Conservation (phyloP, 2,113 vertebrate species). For the Poicephalus gulielmi region DNA sequence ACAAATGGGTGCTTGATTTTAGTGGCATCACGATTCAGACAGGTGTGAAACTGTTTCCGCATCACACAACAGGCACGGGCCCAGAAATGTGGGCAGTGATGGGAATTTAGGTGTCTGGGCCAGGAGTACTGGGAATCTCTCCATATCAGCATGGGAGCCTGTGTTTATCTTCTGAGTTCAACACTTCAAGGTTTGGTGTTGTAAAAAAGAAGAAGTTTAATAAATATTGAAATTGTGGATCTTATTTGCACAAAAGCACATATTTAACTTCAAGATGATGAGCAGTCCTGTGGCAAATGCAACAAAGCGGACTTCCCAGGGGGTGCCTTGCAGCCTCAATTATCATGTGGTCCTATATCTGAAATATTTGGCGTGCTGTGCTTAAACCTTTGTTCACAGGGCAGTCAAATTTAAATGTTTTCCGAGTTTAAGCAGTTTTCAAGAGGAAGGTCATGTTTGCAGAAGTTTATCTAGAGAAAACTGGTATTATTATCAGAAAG, state of each 20-base stretch:
- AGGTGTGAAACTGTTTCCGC: not conserved
- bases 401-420: not conserved
- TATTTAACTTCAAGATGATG: not conserved
- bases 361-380: not conserved
- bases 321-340: not conserved
- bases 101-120: not conserved
- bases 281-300: accelerated
- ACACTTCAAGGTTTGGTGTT: not conserved
- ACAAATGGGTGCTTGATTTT: not conserved
- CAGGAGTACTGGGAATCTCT: not conserved
- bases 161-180: not conserved
- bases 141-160: not conserved
- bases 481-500: not conserved
- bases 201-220: not conserved
- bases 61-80: not conserved
- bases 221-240: not conserved
- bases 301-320: not conserved
- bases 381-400: not conserved
- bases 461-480: not conserved
- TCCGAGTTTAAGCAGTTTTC: not conserved
- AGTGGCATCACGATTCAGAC: not conserved
- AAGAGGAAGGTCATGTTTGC: not conserved
- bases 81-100: not conserved
- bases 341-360: not conserved
- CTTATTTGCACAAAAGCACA: not conserved